Base-by-base conservation (phyloP, 2,797 vertebrate species). In the Dendrocincla tyrannina region DNA sequence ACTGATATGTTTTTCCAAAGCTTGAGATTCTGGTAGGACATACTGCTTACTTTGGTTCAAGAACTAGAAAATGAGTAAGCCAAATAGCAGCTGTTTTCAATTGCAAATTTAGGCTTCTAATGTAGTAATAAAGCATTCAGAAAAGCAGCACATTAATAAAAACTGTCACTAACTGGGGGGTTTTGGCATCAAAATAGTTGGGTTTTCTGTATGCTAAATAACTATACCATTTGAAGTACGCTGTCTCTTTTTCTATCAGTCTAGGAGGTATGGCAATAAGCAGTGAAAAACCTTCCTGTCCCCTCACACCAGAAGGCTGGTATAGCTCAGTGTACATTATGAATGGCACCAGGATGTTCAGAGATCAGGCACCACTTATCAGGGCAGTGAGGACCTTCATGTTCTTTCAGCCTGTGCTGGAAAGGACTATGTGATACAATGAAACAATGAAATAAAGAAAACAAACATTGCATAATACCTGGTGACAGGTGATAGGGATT, bases 81-180 rank as follows among this genome's bases (percentile, higher is more conserved):
- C 89, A 87, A 77, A 82, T 12, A 85, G 60, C 72, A 96, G 44
- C 74, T 97, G 92, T 82, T 97, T 96, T 83, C 92, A 95, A 58
- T 81, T 82, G 52, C 46, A 92, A 55, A 66, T 79, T 44, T 80
- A 77, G 77, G n/a, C 27, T 96, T 95, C 77, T 89, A 75, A 66
- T 76, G 55, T 89, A 35, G 79, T 82, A 52, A 70, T 64, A 80
- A 76, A 94, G 33, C 52, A 35, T 66, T 72, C 52, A 90, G 85
- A 46, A 68, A 96, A 94, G 44, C 20, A 77, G 32, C 64, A 87
- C 7, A 6, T 82, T 82, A 94, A 58, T 82, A 77, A 69, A 95
- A 94, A 11, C 33, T 79, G 30, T 70, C 79, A 74, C 66, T 88
- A 69, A 27, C 25, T 80, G 30, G 15, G 3, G 4, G 60, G 22